Percentiles rank a stretch among this genome's conserved stretches.
phyloP scores from a whole-genome alignment of 2,113 vertebrate genomes.

The Campylomormyrus tamandua region DNA sequence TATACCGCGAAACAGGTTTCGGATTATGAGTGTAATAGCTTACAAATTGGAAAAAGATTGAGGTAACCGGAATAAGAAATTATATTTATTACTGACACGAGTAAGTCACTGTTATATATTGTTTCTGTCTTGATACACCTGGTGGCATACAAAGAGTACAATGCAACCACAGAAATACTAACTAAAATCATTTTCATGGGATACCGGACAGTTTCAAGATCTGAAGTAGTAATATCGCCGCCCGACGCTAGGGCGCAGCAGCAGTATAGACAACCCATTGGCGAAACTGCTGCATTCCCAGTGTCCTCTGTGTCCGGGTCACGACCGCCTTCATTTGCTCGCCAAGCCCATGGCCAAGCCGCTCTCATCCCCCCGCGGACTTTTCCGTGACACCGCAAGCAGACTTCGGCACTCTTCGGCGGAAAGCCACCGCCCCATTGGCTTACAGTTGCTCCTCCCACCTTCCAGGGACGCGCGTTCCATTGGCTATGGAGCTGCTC shows the following conservation, averaged over 20 bases:
- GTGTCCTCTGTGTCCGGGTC: background rate
- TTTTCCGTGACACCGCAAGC: constrained; percentile 1
- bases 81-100: background rate
- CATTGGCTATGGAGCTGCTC: constrained; percentile 54
- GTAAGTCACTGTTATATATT: background rate
- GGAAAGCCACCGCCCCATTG: constrained; percentile 38
- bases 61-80: background rate
- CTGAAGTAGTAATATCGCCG: background rate
- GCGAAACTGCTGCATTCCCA: background rate
- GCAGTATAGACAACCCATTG: background rate
- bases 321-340: background rate
- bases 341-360: background rate
- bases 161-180: background rate
- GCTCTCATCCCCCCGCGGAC: background rate
- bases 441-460: constrained; percentile 38
- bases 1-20: background rate
- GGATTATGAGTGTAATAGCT: background rate
- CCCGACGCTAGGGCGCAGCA: background rate
- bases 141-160: background rate
- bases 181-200: background rate
- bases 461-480: constrained; percentile 31
- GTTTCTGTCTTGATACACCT: background rate
- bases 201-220: background rate
- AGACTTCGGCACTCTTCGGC: constrained; percentile 48
- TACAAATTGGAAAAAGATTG: background rate